A percentile compares a stretch with the other conserved stretches of the same genome.
phyloP scores from a whole-genome alignment of 2,888 invertebrate genomes.

The Sesia bembeciformis region DNA sequence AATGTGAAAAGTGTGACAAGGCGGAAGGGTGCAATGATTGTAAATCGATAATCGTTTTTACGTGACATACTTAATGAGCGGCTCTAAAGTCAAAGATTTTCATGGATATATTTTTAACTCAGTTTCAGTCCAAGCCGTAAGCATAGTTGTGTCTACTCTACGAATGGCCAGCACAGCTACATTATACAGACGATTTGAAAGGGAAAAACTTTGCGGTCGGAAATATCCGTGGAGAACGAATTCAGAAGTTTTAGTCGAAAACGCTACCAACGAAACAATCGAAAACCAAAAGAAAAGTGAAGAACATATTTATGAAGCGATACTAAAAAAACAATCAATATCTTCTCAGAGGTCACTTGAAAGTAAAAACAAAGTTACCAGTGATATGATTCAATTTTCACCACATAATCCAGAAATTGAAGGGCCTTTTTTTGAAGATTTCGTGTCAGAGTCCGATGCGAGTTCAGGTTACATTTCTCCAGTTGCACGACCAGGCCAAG shows the following conservation, averaged over 20 bases:
- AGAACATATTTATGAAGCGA: conserved; percentile 37
- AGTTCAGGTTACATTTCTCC: conserved; percentile 49
- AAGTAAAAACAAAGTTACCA: conserved; percentile 21
- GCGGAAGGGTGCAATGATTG: no score
- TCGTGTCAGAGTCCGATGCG: conserved; percentile 34
- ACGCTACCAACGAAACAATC: conserved; percentile 36
- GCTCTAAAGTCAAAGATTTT: no score
- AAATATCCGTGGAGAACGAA: conserved; percentile 80
- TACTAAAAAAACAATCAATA: conserved; percentile 28
- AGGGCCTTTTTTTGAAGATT: conserved; percentile 34
- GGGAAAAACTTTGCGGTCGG: conserved; percentile 82
- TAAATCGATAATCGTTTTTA: no score
- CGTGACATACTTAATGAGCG: no score
- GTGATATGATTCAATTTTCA: conserved; percentile 57
- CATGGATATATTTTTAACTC: conserved; percentile 11
- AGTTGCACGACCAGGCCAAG: conserved; percentile 5
- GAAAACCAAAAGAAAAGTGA: conserved; percentile 12
- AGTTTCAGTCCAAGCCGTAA: conserved; percentile 80
- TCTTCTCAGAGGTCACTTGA: conserved; percentile 18
- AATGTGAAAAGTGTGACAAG: no score
- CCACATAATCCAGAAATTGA: conserved; percentile 29
- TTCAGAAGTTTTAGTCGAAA: conserved; percentile 14
- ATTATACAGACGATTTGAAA: conserved; percentile 84
- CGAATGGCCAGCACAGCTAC: conserved; percentile 82
- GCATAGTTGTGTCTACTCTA: conserved; percentile 78